Evolutionary conservation across 1,140 invertebrate species (phyloP), one percentile per base, ranked within the genome.

Genomic region (Drosophila parvula): DNA sequence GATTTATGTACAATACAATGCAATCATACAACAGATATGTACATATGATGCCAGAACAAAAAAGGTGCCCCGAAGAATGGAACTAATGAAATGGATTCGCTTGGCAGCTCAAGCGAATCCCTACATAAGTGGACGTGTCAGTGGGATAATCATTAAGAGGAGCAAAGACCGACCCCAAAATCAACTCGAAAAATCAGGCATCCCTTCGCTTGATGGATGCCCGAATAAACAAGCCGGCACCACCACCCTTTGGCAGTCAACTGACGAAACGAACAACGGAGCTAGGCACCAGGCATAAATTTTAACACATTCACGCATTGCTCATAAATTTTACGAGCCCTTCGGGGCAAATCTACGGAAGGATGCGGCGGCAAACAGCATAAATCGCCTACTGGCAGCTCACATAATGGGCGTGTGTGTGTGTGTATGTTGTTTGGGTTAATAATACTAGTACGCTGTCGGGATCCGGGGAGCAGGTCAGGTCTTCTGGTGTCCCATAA

Each of bases 321-420:
- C 78, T 81, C 73, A 81, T 77, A 81, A 73, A 81, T 81, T 81
- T 81, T 47, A 81, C 63, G 73, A 81, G 57, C 67, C 68, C 60
- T 48, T 32, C 34, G 47, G 63, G 64, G 51, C 32, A 18, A 43
- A 30, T 43, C 22, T 18, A 55, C 12, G 16, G 16, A 40, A 16
- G 28, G 44, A 41, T 27, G 4, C n/a, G 16, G 28, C 5, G 12
- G 34, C 28, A 43, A 16, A 41, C n/a, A 16, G n/a, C 67, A 69
- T 69, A 69, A 67, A 69, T 69, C 67, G 61, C 38, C 61, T 27
- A 65, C 40, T 55, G 65, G 48, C 65, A 69, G 60, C 32, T 38
- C 60, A 53, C 34, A 65, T 65, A 48, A 65, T 65, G 47, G n/a
- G 10, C 18, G 30, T 14, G 41, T 58, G 27, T 64, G 16, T 16